Evolutionary conservation across 1,140 invertebrate species (phyloP), one percentile per base, ranked within the genome.

Genomic region (Achatina immaculata): DNA sequence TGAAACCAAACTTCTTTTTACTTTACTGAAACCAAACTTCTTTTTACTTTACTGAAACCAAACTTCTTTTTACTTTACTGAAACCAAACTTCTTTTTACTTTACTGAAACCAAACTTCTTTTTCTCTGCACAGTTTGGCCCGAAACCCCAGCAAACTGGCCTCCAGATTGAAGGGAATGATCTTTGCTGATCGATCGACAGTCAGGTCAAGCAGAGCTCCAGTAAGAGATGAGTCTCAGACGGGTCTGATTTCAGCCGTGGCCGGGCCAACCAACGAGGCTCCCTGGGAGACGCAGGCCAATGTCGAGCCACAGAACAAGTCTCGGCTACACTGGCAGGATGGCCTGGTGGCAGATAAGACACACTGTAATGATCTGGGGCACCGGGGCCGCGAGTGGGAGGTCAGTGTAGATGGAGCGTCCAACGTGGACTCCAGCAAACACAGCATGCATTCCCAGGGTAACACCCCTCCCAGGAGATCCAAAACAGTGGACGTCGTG

Each of bases 111-210:
- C 11, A 51, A 51, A 11, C 48, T 51, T 24, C 24, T 51, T 51
- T 24, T 51, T 51, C 24, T 51, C 48, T 51, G 11, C 48, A 51
- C 24, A 51, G 11, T 24, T 43, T 24, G 68, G 42, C 9, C 68
- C 14, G 38, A 62, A 72, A 72, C 42, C 48, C 36, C 3, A 7
- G 7, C 65, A 80, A 71, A 34, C 24, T 80, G 31, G 34, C 66
- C 24, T 51, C 42, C 78, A 80, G 72, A 34, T 31, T 80, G 43
- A 80, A 80, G 48, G 78, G 78, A 14, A 72, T 80, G 43, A 80
- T 80, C 24, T 80, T 80, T 62, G 36, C 78, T 24, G 78, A 80
- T 14, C 66, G 68, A 2, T 43, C 66, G 9, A 24, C 45, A 24
- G 28, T 62, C 31, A 43, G 68, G 40, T 38, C 78, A 36, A 24